phyloP scores from a whole-genome alignment of 2,113 vertebrate species.

The Hippocampus guttulatus region DNA sequence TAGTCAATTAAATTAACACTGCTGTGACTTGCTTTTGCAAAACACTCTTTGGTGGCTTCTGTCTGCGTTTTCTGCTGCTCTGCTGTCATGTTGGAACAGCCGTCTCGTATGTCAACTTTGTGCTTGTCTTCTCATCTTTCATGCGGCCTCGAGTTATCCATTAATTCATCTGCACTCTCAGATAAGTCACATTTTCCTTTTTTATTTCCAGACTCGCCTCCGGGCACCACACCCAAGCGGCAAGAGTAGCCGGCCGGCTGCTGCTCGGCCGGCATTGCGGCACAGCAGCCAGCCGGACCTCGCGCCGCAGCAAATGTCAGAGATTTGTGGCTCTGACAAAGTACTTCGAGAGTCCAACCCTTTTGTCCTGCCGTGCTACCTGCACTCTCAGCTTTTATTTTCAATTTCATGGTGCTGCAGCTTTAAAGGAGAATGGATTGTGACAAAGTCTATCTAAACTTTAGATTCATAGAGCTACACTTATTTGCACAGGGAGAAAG shows the following conservation, averaged over 20 bases:
- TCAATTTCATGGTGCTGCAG: constrained; percentile 1
- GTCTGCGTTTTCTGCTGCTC: not conserved
- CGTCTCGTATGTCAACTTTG: not conserved
- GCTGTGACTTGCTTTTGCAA: not conserved
- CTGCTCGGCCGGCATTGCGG: not conserved
- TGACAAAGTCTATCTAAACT: constrained; percentile 5
- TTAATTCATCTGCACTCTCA: constrained; percentile 18
- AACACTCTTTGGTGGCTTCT: not conserved
- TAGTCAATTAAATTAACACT: no score
- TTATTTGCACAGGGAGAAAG: not conserved
- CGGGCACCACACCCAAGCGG: constrained; percentile 18
- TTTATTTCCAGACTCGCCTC: constrained; percentile 6
- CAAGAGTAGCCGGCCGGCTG: constrained; percentile 5
- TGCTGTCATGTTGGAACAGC: not conserved
- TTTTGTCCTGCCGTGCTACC: not conserved
- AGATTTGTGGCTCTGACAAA: constrained; percentile 8
- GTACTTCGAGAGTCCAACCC: not conserved
- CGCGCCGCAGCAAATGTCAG: constrained; percentile 8
- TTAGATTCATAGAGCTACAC: not conserved
- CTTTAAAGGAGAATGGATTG: constrained; percentile 12
- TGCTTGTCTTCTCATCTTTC: not conserved
- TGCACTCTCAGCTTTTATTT: constrained; percentile 1
- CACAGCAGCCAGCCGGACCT: not conserved
- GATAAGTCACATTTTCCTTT: constrained; percentile 14
- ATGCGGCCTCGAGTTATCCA: constrained; percentile 9